Conservation (phyloP, 2,113 vertebrate species). For the Hippocampus comes region DNA sequence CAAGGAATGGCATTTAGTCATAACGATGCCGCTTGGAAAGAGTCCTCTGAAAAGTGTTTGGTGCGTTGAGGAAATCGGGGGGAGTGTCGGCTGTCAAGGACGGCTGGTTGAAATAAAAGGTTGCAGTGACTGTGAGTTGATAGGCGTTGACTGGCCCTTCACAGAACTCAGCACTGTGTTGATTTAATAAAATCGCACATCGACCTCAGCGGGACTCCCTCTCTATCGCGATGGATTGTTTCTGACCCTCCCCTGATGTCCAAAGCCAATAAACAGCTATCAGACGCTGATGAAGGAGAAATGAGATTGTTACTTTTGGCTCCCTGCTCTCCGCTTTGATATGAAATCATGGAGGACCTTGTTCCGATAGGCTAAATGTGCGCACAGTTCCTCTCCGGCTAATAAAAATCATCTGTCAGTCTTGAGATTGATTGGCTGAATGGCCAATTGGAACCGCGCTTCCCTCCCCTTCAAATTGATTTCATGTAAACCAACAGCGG, state of each 20-base stretch:
- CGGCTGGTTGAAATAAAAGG: slow-evolving; percentile 12
- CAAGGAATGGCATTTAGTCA: neutral
- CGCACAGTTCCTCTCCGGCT: slow-evolving; percentile 52
- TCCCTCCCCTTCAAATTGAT: slow-evolving; percentile 75
- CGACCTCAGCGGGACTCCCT: slow-evolving; percentile 34
- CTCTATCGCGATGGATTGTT: slow-evolving; percentile 45
- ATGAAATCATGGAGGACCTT: slow-evolving; percentile 57
- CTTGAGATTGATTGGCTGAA: slow-evolving; percentile 77
- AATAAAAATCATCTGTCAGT: slow-evolving; percentile 73
- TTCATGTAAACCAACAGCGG: slow-evolving; percentile 74
- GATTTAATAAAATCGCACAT: slow-evolving; percentile 65
- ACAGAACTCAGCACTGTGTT: slow-evolving; percentile 48
- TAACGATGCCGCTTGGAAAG: neutral
- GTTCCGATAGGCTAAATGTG: slow-evolving; percentile 71
- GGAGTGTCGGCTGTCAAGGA: slow-evolving; percentile 7
- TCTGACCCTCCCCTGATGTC: slow-evolving; percentile 59
- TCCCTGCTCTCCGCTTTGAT: slow-evolving; percentile 67
- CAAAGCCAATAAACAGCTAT: slow-evolving; percentile 71
- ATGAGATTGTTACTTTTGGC: slow-evolving; percentile 75
- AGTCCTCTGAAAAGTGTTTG: slow-evolving; percentile 1
- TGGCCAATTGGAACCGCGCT: slow-evolving; percentile 80
- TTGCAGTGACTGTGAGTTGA: slow-evolving; percentile 9
- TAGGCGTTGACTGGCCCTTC: slow-evolving; percentile 12
- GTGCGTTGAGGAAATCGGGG: neutral
- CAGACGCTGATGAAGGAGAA: slow-evolving; percentile 68